A percentile compares a stretch with the other conserved stretches of the same genome.
phyloP scores from a whole-genome alignment of 2,797 vertebrate genomes.

The Takifugu ocellatus region DNA sequence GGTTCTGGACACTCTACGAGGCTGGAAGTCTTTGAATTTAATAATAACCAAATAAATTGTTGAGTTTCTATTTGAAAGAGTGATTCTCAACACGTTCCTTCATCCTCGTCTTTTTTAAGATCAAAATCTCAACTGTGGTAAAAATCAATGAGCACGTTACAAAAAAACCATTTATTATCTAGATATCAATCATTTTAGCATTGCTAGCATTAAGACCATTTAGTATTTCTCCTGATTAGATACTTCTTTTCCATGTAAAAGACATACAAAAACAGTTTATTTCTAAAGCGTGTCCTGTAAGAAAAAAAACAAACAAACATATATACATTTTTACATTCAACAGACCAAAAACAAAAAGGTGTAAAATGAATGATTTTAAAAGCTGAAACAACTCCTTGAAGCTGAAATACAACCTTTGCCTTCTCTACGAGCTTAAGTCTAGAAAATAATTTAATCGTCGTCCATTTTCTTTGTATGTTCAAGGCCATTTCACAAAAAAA shows the following conservation, averaged over 20 bases:
- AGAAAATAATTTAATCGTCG: slow-evolving; percentile 25
- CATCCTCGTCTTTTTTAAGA: neutral
- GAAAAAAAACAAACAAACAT: slow-evolving; percentile 65
- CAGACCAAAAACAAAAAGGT: slow-evolving; percentile 63
- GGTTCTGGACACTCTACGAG: too few relatives aligned
- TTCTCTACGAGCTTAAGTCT: slow-evolving; percentile 18
- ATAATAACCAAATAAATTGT: too few relatives aligned
- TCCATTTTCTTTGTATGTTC: slow-evolving; percentile 12
- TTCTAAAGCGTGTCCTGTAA: slow-evolving; percentile 93
- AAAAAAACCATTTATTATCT: slow-evolving; percentile 74
- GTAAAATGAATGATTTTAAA: slow-evolving; percentile 7
- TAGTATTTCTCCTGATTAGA: slow-evolving; percentile 68
- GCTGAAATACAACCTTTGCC: slow-evolving; percentile 17
- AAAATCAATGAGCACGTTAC: slow-evolving; percentile 29
- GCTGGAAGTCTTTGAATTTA: too few relatives aligned
- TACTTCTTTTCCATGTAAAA: slow-evolving; percentile 69
- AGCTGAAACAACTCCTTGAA: slow-evolving; percentile 29
- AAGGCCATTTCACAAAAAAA: slow-evolving; percentile 22
- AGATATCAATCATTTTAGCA: slow-evolving; percentile 71
- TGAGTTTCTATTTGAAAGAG: too few relatives aligned
- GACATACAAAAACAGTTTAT: slow-evolving; percentile 75
- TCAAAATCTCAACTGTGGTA: neutral
- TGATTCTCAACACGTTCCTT: neutral
- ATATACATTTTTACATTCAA: slow-evolving; percentile 95
- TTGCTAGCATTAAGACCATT: slow-evolving; percentile 73